Conservation (phyloP, 2,888 invertebrate species). For the Syritta pipiens region DNA sequence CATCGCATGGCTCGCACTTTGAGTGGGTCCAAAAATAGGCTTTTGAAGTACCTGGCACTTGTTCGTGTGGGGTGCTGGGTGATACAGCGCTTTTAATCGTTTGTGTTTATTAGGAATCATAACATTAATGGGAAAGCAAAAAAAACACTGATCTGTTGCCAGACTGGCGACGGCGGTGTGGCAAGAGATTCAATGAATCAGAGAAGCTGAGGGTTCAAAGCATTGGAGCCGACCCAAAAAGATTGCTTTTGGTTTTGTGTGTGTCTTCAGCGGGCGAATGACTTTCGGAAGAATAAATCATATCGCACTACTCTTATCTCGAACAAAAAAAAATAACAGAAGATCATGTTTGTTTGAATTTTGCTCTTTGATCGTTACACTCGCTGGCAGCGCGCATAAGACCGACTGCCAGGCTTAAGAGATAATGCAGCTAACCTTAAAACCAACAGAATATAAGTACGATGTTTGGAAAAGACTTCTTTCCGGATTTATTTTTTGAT, state of each 20-base stretch:
- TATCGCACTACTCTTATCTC: constrained; percentile 20
- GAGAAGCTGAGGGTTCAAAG: constrained; percentile 4
- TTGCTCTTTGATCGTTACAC: constrained; percentile 13
- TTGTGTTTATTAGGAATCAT: too few species aligned
- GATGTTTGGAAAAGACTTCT: too few species aligned
- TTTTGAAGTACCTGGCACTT: background rate
- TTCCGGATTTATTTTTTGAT: too few species aligned
- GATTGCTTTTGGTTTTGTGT: too few species aligned
- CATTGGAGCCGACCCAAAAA: constrained; percentile 18
- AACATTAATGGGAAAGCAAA: too few species aligned
- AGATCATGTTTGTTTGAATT: constrained; percentile 1
- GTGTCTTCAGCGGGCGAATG: constrained; percentile 1
- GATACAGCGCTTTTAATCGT: too few species aligned
- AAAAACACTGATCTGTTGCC: background rate
- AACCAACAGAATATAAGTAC: background rate
- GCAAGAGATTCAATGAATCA: constrained; percentile 18
- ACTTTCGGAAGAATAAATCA: background rate
- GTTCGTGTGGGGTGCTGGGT: too few species aligned
- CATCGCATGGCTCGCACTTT: too few species aligned
- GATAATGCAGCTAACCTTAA: constrained; percentile 16
- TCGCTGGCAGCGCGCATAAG: background rate
- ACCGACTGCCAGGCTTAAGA: background rate
- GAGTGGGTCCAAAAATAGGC: too few species aligned
- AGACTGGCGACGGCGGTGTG: background rate
- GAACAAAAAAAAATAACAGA: background rate